Conservation (phyloP, 2,888 invertebrate species). For the Drosophila histrio region DNA sequence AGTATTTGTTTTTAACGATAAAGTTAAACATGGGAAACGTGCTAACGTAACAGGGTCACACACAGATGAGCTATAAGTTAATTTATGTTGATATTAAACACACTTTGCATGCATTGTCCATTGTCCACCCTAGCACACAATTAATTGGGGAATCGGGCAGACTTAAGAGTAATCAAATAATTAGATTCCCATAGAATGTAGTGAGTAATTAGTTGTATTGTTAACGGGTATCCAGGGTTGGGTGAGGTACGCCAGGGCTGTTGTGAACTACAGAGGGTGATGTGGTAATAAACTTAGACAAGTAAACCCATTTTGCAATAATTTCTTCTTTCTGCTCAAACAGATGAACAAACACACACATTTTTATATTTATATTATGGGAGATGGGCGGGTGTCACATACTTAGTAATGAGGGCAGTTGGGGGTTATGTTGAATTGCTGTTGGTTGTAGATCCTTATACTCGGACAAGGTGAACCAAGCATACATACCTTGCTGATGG, state of each 20-base stretch:
- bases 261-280: constrained; percentile 4
- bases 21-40: too few species aligned
- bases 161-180: not conserved
- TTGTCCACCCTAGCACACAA: not conserved
- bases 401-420: not conserved
- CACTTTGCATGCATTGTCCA: too few species aligned
- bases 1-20: too few species aligned
- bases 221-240: not conserved
- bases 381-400: not conserved
- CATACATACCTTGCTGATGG: constrained; percentile 91
- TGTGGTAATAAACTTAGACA: not conserved
- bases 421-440: constrained; percentile 15
- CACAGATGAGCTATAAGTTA: too few species aligned
- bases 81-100: too few species aligned
- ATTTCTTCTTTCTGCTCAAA: constrained; percentile 2
- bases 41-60: too few species aligned
- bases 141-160: not conserved
- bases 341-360: constrained; percentile 17
- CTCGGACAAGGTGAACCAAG: constrained; percentile 28
- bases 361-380: constrained; percentile 6
- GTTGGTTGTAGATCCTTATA: constrained; percentile 47
- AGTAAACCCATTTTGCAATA: constrained; percentile 2
- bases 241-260: not conserved
- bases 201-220: not conserved
- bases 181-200: not conserved